Evolutionary conservation across 2,797 vertebrate genomes (phyloP).

Genomic region (Emys orbicularis): DNA sequence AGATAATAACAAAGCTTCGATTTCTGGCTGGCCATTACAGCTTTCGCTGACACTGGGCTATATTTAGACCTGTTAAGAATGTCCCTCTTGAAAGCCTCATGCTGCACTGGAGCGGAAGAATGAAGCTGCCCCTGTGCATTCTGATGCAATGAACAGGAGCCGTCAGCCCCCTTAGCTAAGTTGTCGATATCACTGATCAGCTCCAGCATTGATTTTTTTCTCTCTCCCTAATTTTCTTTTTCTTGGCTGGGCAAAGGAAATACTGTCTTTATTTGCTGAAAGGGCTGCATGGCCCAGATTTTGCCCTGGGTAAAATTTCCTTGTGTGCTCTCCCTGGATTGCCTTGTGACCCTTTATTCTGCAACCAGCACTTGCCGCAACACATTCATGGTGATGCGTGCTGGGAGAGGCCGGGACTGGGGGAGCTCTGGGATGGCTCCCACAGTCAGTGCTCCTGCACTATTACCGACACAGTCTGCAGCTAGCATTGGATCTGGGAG

Average conservation of each 20-base stretch:
- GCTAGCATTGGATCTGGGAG: neutral
- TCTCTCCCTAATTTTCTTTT: neutral
- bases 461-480: neutral
- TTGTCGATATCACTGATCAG: slow-evolving; percentile 20
- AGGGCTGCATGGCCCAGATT: neutral
- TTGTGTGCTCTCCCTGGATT: neutral
- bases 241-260: neutral
- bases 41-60: neutral
- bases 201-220: neutral
- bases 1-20: slow-evolving; percentile 67
- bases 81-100: neutral
- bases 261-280: neutral
- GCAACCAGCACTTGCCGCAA: neutral
- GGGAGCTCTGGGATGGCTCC: neutral
- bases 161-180: neutral
- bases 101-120: neutral
- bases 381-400: neutral
- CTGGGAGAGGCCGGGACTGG: neutral
- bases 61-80: neutral
- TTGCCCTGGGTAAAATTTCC: neutral
- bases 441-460: neutral
- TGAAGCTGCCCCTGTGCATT: neutral
- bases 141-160: neutral
- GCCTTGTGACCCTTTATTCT: neutral
- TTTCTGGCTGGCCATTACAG: slow-evolving; percentile 28